Percentiles rank a stretch among this genome's conserved stretches.
These are phyloP conservation scores for Hepsetus odoe DNA, from an alignment of 2,113 vertebrate species.

Conservation along the genomic window DNA sequence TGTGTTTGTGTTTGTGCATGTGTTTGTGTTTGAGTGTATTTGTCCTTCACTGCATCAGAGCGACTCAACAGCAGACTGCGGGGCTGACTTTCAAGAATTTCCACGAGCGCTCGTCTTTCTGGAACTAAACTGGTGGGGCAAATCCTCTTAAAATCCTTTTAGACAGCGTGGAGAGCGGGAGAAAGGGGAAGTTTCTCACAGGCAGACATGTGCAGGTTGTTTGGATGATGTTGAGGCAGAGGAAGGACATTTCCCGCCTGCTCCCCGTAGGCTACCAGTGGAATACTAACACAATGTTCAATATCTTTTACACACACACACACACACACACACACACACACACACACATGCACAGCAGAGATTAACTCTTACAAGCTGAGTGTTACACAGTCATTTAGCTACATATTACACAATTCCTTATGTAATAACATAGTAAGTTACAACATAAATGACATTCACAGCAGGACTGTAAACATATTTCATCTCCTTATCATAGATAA, in stretches of 20 bases:
- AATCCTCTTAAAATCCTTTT: constrained; percentile 83
- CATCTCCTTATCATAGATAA: too few species aligned
- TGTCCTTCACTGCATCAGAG: constrained; percentile 57
- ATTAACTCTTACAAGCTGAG: neutral
- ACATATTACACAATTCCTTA: too few species aligned
- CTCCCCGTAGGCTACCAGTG: constrained; percentile 61
- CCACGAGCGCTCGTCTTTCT: constrained; percentile 73
- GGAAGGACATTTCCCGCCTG: constrained; percentile 68
- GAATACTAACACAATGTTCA: constrained; percentile 62
- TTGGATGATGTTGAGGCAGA: constrained; percentile 67
- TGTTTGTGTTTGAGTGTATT: constrained; percentile 35
- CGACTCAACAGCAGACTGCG: constrained; percentile 60
- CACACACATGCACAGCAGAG: neutral
- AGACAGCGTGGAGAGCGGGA: constrained; percentile 69
- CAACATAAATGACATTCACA: neutral
- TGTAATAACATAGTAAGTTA: too few species aligned
- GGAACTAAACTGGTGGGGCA: constrained; percentile 78
- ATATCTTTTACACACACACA: neutral
- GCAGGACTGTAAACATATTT: too few species aligned
- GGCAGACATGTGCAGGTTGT: constrained; percentile 76
- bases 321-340: constrained; percentile 1
- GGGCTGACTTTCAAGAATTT: constrained; percentile 80
- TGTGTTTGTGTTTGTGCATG: constrained; percentile 41
- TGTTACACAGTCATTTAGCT: neutral
- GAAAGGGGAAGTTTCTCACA: constrained; percentile 71